phyloP scores from a whole-genome alignment of 2,113 vertebrate species.

The Gallinago paraguaiae region DNA sequence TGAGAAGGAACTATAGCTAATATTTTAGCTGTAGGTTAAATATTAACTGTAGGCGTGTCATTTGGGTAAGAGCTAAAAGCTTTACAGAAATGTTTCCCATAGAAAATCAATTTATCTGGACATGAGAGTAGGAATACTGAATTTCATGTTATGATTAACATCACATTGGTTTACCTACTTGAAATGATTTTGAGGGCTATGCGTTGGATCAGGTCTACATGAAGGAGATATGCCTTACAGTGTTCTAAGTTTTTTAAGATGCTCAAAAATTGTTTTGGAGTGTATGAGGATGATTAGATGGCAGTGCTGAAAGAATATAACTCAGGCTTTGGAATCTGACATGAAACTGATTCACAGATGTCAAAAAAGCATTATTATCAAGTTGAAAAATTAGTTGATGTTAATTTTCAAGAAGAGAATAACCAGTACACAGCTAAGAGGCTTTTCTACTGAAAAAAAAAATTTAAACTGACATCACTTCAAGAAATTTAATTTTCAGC shows the following conservation, averaged over 20 bases:
- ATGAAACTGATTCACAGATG: neutral
- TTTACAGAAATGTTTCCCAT: neutral
- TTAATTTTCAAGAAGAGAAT: neutral
- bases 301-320: neutral
- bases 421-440: neutral
- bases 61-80: neutral
- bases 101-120: neutral
- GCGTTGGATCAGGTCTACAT: neutral
- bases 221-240: neutral
- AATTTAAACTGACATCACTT: neutral
- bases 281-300: neutral
- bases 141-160: neutral
- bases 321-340: neutral
- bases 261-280: neutral
- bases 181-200: neutral
- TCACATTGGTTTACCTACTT: neutral
- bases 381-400: neutral
- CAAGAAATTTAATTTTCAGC: neutral
- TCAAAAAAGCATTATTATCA: neutral
- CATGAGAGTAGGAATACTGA: neutral
- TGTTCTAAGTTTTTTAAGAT: neutral
- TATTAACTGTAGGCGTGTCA: neutral
- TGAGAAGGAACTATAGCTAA: neutral
- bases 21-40: neutral
- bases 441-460: neutral